Evolutionary conservation across 2,797 vertebrate species (phyloP).

Genomic region (Florisuga fusca): DNA sequence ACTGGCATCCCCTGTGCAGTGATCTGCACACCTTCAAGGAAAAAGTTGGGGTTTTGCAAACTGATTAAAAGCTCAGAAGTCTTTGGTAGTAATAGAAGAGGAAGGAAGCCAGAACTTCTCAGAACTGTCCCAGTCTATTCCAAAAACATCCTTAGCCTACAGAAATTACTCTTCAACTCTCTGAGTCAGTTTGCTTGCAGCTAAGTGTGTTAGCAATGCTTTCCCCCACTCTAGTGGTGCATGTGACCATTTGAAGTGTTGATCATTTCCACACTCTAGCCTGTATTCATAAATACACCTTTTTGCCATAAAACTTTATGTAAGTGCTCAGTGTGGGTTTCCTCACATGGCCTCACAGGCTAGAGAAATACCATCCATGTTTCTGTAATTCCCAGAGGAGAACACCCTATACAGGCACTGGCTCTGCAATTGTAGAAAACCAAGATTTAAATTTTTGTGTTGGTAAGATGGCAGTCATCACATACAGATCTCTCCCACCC

Average conservation of each 20-base stretch:
- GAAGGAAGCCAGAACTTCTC: slow-evolving; percentile 35
- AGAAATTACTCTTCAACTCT: slow-evolving; percentile 35
- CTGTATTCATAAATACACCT: neutral
- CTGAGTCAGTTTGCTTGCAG: slow-evolving; percentile 50
- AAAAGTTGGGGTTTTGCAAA: neutral
- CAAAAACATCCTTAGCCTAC: slow-evolving; percentile 20
- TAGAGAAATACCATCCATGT: neutral
- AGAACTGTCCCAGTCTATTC: slow-evolving; percentile 26
- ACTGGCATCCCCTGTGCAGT: neutral
- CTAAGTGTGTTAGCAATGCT: neutral
- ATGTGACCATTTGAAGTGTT: slow-evolving; percentile 18
- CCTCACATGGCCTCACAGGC: neutral
- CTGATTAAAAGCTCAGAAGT: slow-evolving; percentile 40
- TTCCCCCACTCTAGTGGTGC: neutral
- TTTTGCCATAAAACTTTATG: neutral
- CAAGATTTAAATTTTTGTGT: neutral
- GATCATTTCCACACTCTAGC: slow-evolving; percentile 17
- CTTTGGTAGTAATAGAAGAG: neutral
- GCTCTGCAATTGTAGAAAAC: neutral
- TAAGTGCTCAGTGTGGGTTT: neutral
- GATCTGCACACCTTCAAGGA: neutral
- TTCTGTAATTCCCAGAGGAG: neutral
- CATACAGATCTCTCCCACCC: neutral
- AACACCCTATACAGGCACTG: neutral
- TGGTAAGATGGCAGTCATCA: neutral